Evolutionary conservation across 92 coral and sea anemone genomes (phyloP).

Genomic region (Siderastrea siderea): DNA sequence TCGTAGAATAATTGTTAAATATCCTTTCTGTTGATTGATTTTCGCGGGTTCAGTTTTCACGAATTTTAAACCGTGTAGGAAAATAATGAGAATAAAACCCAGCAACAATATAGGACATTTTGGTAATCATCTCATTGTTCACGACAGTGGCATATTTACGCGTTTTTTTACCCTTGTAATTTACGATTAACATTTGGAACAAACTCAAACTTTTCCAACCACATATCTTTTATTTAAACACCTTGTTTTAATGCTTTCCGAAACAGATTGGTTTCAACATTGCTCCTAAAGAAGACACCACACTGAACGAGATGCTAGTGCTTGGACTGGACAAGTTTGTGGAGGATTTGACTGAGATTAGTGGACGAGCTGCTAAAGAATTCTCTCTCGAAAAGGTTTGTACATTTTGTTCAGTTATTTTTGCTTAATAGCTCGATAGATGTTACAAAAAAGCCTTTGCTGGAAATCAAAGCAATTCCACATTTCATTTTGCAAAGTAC

Average conservation of each 20-base stretch:
- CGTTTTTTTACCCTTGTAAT: no score
- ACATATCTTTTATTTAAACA: not conserved
- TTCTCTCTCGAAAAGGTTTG: conserved; percentile 94
- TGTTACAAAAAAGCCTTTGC: no score
- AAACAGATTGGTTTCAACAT: conserved; percentile 93
- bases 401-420: not conserved
- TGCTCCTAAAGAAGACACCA: conserved; percentile 94
- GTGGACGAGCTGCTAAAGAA: conserved; percentile 94
- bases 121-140: no score
- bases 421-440: not conserved
- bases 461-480: no score
- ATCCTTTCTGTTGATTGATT: no score
- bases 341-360: conserved; percentile 90
- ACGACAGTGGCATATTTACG: no score
- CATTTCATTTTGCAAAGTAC: no score
- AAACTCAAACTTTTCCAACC: not conserved
- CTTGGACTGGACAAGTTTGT: conserved; percentile 93
- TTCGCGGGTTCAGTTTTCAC: no score
- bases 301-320: conserved; percentile 93
- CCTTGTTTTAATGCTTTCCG: not conserved
- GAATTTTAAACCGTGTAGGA: no score
- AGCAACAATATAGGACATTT: no score
- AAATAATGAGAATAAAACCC: no score
- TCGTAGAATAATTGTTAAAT: no score
- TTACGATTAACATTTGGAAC: not conserved